Evolutionary conservation across 2,113 vertebrate species (phyloP), one percentile per base, ranked within the genome.

Genomic region (Mirounga angustirostris): DNA sequence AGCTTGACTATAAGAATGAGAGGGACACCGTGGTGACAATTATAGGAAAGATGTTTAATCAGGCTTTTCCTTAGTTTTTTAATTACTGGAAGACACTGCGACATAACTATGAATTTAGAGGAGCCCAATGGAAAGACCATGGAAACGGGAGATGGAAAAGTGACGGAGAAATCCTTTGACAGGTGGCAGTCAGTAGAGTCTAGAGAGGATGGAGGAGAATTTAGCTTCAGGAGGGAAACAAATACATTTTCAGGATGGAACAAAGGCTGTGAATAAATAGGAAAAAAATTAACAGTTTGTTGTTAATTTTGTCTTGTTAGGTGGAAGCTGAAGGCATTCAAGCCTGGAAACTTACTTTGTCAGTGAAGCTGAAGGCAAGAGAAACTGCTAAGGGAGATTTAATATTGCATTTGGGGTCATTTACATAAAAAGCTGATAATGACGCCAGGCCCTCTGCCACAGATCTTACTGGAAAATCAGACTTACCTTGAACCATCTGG

Each of bases 281-380:
- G 36, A 2, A 16, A 63, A 71, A 43, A 28, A 2, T 58, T 40
- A 40, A 7, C 16, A 71, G 46, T 40, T 33, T 71, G 30, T 43
- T 80, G 61, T 14, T 65, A 12, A 28, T 63, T 63, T 63, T 63
- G 12, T 28, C 61, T 61, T 61, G 19, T 18, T 63, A 74, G 43
- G 2, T 76, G 63, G 30, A 81, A 63, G 43, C 7, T 52, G n/a
- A 87, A 71, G 12, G 43, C 9, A 58, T 7, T 69, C 21, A 61
- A 65, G 71, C 65, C 50, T 74, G 43, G 74, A 81, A 67, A 36
- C 15, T 71, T 85, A 12, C 82, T 78, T 86, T 78, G n/a, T 86
- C 52, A 50, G 87, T 8, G 11, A 30, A 59, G 18, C 4, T 18
- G 21, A 71, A 73, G 22, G 50, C 50, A n/a, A 81, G 73, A 56